Evolutionary conservation across 2,113 vertebrate species (phyloP), one percentile per base, ranked within the genome.

Genomic region (Catharus fuscescens): DNA sequence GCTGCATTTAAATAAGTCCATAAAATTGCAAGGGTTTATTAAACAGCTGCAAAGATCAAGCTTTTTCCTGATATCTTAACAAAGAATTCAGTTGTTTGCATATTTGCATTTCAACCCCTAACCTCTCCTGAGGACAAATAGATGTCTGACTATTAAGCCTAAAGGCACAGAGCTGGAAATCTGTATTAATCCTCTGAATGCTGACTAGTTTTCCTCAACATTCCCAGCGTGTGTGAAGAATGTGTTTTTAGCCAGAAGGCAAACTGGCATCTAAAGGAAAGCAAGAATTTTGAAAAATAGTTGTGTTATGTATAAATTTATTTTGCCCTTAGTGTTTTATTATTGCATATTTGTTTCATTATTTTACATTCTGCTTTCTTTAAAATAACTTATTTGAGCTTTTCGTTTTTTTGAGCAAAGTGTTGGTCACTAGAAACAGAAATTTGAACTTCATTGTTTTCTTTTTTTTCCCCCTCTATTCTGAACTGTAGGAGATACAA

Each of bases 161-260:
- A 9, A 48, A 96, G 98, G 97, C 98, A 72, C 66, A 89, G 95
- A 95, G 77, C 91, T 94, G 97, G 97, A 97, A 98, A 97, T 96
- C 97, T 96, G 97, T 97, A 97, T 98, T 98, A 98, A 98, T 98
- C 98, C 97, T 97, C 96, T 97, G 98, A 98, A 98, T 97, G 97
- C 97, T 98, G 98, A 98, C 98, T 97, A 97, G 97, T 97, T 98
- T 97, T 95, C 94, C 67, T 78, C 95, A 97, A 93, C 97, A 95
- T 97, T 98, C 98, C 95, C 98, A 98, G 98, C 96, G 4, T 98
- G 98, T 98, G 98, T 97, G 97, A 98, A 98, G 98, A 98, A 98
- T 98, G 98, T 97, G 97, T 97, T 98, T 97, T 97, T 98, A 97
- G 98, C 98, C 97, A 86, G 95, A 86, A 98, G 98, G 98, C 98